Base-by-base conservation (phyloP, 2,888 invertebrate species). In the Platycheirus rosarum region DNA sequence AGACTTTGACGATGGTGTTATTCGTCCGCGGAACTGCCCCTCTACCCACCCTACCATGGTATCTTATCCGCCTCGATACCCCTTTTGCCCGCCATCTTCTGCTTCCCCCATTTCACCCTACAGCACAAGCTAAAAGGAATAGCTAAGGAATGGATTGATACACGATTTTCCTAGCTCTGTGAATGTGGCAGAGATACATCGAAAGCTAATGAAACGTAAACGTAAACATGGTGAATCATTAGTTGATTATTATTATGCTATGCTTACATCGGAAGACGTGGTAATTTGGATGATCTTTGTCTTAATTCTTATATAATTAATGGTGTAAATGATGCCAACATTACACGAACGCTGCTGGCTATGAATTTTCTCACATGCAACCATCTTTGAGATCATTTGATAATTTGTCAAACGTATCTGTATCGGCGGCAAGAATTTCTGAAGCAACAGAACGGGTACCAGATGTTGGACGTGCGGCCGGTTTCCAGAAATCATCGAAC, bases 231-330 rank as follows among this genome's bases (percentile, higher is more conserved):
- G 40, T 11, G 84, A 85, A 44, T 37, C 66, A 0, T 46, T 80
- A 13, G 16, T 49, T 0, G 82, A 82, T 9, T 85, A 79, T 29
- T 86, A 77, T 13, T 82, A 85, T 18, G 60, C 51, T 1, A 85
- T 85, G 68, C 32, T 84, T n/a, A 49, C 2, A 80, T 74, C 0
- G 82, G 84, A 14, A 20, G 76, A 49, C 51, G 71, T 14, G 79
- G 66, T n/a, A 55, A 49, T 7, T n/a, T 79, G 11, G 79, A 80
- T 62, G 84, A 84, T 26, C 14, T 16, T 9, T 85, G 82, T 7
- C 79, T 84, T 5, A 85, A 75, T 20, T 75, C 78, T 2, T 85
- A 84, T 20, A 70, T 85, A 7, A 79, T 84, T 8, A 71, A 68
- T 7, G 84, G 76, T 0, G 11, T 85, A 0, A 85, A 85, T 16